phyloP scores from a whole-genome alignment of 2,113 vertebrate species.

The Mastomys natalensis region DNA sequence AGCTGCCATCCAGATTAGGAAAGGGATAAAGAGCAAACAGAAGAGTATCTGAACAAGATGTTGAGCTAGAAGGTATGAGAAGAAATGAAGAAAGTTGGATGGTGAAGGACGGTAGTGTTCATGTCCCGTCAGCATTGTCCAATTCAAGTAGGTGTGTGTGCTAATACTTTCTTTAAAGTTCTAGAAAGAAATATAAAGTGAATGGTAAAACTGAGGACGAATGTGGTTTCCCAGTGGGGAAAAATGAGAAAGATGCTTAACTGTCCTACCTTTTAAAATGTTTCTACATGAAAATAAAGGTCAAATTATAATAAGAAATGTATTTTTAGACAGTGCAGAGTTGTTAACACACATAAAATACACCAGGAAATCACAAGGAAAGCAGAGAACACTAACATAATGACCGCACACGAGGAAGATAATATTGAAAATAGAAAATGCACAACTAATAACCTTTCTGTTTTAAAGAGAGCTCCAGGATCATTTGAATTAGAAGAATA shows the following conservation, averaged over 20 bases:
- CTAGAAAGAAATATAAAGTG: neutral
- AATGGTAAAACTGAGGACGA: neutral
- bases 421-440: constrained; percentile 36
- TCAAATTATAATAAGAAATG: constrained; percentile 24
- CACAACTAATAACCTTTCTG: neutral
- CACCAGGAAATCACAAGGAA: constrained; percentile 32
- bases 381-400: neutral
- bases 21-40: neutral
- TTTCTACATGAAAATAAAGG: constrained; percentile 37
- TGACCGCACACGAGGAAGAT: neutral
- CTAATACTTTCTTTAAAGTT: neutral
- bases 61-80: neutral
- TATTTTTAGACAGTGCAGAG: neutral
- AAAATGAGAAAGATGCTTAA: constrained; percentile 8
- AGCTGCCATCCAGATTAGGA: neutral
- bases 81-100: neutral
- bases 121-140: neutral
- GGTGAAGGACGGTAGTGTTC: neutral
- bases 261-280: neutral
- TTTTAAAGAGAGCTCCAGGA: neutral
- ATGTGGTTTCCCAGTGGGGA: neutral
- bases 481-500: constrained; percentile 55
- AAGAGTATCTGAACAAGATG: neutral
- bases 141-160: neutral
- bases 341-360: neutral